Evolutionary conservation across 2,113 vertebrate species (phyloP).

Genomic region (Macquaria australasica): DNA sequence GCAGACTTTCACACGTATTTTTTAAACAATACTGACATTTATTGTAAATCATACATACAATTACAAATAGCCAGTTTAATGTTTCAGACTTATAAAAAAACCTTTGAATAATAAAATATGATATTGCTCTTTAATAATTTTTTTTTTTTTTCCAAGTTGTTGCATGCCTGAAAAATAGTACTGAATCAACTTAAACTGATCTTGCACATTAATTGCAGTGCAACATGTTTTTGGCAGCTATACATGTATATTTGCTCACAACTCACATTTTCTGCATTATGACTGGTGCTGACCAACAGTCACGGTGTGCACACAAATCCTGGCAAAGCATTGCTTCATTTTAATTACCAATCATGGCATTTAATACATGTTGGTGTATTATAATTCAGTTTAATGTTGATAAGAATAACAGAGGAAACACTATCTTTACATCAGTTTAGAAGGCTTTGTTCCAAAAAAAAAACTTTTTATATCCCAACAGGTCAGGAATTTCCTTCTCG

Average conservation of each 20-base stretch:
- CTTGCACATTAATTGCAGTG: background rate
- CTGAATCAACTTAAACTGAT: background rate
- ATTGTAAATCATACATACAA: constrained; percentile 13
- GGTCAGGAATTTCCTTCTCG: constrained; percentile 84
- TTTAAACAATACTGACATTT: constrained; percentile 11
- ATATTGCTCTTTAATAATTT: background rate
- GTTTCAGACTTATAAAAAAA: background rate
- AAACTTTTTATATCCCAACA: constrained; percentile 28
- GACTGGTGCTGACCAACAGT: background rate
- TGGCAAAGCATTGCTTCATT: background rate
- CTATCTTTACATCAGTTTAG: constrained; percentile 11
- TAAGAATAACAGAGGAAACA: background rate
- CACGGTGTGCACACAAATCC: background rate
- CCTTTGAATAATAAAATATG: background rate
- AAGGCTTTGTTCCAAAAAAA: background rate
- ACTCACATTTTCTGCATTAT: background rate
- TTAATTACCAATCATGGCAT: background rate
- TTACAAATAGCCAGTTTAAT: background rate
- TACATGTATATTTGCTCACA: background rate
- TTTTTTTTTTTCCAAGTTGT: background rate
- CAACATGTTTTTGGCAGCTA: background rate
- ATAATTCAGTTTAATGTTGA: background rate
- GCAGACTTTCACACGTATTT: background rate
- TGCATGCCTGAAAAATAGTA: background rate
- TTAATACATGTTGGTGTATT: background rate